Conservation (phyloP, 1,140 invertebrate species). For the Acromyrmex heyeri region DNA sequence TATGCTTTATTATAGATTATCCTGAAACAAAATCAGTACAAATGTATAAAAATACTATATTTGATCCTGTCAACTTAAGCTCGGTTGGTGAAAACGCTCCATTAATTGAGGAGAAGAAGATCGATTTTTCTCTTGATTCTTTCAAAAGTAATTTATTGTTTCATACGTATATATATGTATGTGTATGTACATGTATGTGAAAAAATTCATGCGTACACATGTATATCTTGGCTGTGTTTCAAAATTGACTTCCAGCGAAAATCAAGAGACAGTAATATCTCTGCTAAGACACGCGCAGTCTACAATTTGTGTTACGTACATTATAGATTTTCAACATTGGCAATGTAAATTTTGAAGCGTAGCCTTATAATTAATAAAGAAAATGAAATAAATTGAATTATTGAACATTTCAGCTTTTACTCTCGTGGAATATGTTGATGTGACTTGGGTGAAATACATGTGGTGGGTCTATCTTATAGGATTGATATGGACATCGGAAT, state of each 20-base stretch:
- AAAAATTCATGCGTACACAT: background rate
- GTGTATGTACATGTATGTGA: background rate
- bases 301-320: too few species aligned
- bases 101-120: slow-evolving; percentile 73
- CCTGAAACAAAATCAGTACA: slow-evolving; percentile 84
- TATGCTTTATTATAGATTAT: slow-evolving; percentile 82
- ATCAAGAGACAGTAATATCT: too few species aligned
- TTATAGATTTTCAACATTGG: too few species aligned
- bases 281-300: too few species aligned
- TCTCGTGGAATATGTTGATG: slow-evolving; percentile 90
- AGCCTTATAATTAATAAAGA: slow-evolving; percentile 10
- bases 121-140: slow-evolving; percentile 72
- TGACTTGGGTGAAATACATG: slow-evolving; percentile 93
- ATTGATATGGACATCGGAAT: slow-evolving; percentile 95
- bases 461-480: slow-evolving; percentile 97
- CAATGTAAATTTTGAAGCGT: too few species aligned
- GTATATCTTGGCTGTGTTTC: background rate
- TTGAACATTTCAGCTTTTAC: slow-evolving; percentile 87
- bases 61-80: slow-evolving; percentile 79
- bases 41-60: slow-evolving; percentile 81
- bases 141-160: slow-evolving; percentile 76
- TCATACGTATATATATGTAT: background rate
- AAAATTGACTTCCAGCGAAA: too few species aligned
- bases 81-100: slow-evolving; percentile 69
- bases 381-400: slow-evolving; percentile 44